phyloP scores from a whole-genome alignment of 2,797 vertebrate genomes.

The Epinephelus awoara region DNA sequence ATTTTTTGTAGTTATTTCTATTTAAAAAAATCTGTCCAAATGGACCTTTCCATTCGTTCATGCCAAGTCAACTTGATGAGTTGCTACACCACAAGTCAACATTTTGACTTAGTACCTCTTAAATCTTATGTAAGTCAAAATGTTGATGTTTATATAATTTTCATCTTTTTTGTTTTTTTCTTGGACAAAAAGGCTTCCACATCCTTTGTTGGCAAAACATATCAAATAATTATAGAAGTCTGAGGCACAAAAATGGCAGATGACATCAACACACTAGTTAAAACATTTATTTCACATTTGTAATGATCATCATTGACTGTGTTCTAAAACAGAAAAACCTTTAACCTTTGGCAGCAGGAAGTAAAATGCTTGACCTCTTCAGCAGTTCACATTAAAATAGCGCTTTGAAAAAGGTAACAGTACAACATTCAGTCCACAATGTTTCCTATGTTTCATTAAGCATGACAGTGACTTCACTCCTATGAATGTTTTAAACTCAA shows the following conservation, averaged over 20 bases:
- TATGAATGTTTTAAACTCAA: not conserved
- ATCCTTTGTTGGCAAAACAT: not conserved
- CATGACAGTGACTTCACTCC: not conserved
- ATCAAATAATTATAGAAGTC: not conserved
- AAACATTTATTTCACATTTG: conserved; percentile 41
- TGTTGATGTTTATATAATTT: not conserved
- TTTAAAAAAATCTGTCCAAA: too few relatives aligned
- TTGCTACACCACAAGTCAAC: too few relatives aligned
- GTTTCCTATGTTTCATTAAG: not conserved
- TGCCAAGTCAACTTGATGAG: too few relatives aligned
- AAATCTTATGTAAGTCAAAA: too few relatives aligned
- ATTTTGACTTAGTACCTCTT: too few relatives aligned
- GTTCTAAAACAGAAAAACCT: not conserved
- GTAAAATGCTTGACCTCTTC: not conserved
- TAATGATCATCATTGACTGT: conserved; percentile 1
- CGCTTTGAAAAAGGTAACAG: not conserved
- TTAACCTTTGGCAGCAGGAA: not conserved
- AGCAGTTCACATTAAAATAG: not conserved
- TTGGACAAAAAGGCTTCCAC: not conserved
- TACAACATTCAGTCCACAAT: not conserved
- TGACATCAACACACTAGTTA: not conserved
- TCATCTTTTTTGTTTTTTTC: not conserved
- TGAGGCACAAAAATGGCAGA: not conserved
- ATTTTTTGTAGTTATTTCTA: too few relatives aligned
- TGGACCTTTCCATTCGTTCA: too few relatives aligned